Conservation (phyloP, 2,888 invertebrate genomes). For the Mythimna loreyi region DNA sequence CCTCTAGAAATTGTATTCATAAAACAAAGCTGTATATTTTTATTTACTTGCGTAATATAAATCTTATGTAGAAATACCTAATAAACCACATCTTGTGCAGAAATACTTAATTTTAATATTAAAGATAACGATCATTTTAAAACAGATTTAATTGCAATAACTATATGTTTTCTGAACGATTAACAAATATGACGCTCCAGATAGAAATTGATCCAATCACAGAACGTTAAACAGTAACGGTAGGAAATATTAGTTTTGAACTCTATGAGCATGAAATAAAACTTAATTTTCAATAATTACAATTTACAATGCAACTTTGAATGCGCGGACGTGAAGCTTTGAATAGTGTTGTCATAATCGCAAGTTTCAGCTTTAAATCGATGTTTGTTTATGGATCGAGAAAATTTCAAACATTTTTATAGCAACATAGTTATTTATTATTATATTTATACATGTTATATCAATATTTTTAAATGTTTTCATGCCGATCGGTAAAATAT, state of each 20-base stretch:
- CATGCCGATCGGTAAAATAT: no score
- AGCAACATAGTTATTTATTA: not conserved
- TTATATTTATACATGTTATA: no score
- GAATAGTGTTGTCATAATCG: constrained; percentile 34
- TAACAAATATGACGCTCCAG: constrained; percentile 54
- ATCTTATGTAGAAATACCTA: no score
- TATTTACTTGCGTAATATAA: no score
- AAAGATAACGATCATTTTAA: not conserved
- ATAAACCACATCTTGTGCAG: no score
- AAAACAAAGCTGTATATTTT: not conserved
- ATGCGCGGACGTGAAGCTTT: constrained; percentile 53
- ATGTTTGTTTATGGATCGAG: not conserved
- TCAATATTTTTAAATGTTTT: no score
- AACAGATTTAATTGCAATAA: not conserved
- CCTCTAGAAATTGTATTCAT: not conserved
- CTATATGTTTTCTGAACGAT: constrained; percentile 38
- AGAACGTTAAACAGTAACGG: constrained; percentile 23
- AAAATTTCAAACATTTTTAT: not conserved
- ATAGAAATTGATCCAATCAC: constrained; percentile 47
- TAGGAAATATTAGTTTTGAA: not conserved
- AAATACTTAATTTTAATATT: not conserved
- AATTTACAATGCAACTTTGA: constrained; percentile 48
- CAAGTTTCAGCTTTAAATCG: not conserved
- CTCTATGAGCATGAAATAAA: fast-evolving
- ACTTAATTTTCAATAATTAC: constrained; percentile 8